Conservation (phyloP, 2,113 vertebrate genomes). For the Calidris pygmaea region DNA sequence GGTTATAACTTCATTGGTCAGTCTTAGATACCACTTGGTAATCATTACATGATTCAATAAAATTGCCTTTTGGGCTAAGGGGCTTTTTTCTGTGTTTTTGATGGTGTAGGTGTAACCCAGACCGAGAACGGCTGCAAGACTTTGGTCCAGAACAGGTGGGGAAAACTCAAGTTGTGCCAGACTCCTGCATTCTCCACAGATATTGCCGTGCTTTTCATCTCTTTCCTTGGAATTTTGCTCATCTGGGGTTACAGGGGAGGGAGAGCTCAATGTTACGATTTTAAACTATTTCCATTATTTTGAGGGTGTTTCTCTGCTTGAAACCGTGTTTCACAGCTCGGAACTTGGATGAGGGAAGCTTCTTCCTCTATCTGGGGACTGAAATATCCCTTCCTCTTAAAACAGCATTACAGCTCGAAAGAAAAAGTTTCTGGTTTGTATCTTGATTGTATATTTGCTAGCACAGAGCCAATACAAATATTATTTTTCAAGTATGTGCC, state of each 20-base stretch:
- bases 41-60: neutral
- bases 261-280: neutral
- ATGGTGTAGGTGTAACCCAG: neutral
- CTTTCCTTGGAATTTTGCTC: neutral
- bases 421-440: slow-evolving; percentile 41
- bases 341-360: slow-evolving; percentile 2
- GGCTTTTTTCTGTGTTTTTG: neutral
- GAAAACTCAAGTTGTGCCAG: neutral
- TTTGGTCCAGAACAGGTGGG: neutral
- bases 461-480: slow-evolving; percentile 66
- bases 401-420: slow-evolving; percentile 11
- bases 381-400: slow-evolving; percentile 23
- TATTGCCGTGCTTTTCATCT: neutral
- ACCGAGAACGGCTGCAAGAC: neutral
- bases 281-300: slow-evolving; percentile 32
- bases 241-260: neutral
- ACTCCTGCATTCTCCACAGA: neutral
- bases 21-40: neutral
- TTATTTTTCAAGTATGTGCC: slow-evolving; percentile 54
- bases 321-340: slow-evolving; percentile 24
- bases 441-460: slow-evolving; percentile 63
- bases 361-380: neutral
- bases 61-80: neutral
- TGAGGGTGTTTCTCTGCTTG: neutral
- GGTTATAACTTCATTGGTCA: neutral